Evolutionary conservation across 1,140 invertebrate species (phyloP).

Genomic region (Oedothorax gibbosus): DNA sequence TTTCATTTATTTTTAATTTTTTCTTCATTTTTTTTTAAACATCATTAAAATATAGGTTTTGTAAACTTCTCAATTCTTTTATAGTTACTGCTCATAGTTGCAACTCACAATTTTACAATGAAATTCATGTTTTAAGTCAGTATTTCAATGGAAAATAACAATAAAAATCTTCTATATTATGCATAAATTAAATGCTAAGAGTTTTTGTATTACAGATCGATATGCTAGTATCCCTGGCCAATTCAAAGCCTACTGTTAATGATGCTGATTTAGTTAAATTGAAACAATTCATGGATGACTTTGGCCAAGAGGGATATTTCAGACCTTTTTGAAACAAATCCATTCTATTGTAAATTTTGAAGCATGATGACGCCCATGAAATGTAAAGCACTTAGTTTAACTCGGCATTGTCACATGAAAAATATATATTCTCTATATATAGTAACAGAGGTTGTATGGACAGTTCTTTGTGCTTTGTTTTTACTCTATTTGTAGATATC

Average conservation of each 20-base stretch:
- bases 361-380: slow-evolving; percentile 53
- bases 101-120: background rate
- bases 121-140: background rate
- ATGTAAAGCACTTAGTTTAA: slow-evolving; percentile 48
- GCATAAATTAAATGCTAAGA: background rate
- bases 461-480: slow-evolving; percentile 8
- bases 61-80: background rate
- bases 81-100: background rate
- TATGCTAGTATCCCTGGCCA: slow-evolving; percentile 91
- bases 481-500: background rate
- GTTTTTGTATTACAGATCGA: slow-evolving; percentile 78
- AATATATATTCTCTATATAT: slow-evolving; percentile 24
- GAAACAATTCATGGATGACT: slow-evolving; percentile 96
- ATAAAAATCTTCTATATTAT: background rate
- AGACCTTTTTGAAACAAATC: slow-evolving; percentile 37
- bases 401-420: slow-evolving; percentile 27
- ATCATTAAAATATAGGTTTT: too few species aligned
- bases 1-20: too few species aligned
- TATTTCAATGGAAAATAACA: background rate
- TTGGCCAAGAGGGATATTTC: slow-evolving; percentile 95
- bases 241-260: slow-evolving; percentile 98
- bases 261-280: slow-evolving; percentile 95
- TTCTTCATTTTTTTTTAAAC: too few species aligned
- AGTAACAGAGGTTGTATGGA: background rate
- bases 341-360: slow-evolving; percentile 50